These are phyloP conservation scores for Syritta pipiens DNA, from an alignment of 2,888 invertebrate genomes.

Conservation along the genomic window DNA sequence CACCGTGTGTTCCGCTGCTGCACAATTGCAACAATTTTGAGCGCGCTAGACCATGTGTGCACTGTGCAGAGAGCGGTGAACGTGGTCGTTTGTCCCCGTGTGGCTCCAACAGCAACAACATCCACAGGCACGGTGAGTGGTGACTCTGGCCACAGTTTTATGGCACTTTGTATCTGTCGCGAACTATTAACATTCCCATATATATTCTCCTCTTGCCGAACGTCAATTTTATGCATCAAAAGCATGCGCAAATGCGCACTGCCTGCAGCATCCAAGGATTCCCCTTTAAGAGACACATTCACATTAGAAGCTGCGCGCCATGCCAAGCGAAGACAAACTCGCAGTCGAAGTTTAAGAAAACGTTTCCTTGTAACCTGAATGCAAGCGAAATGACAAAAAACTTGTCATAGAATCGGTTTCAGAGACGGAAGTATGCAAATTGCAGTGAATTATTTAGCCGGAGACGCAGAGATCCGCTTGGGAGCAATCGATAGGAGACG, in stretches of 20 bases:
- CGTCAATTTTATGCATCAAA: slow-evolving; percentile 63
- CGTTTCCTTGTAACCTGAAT: neutral
- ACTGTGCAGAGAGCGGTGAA: neutral
- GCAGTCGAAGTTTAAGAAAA: no score
- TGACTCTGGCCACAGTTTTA: slow-evolving; percentile 49
- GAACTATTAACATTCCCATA: slow-evolving; percentile 65
- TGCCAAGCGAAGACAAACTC: slow-evolving; percentile 2
- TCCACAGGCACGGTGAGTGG: slow-evolving; percentile 13
- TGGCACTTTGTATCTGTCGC: slow-evolving; percentile 67
- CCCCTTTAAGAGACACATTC: neutral
- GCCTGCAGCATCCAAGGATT: slow-evolving; percentile 13
- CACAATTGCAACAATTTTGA: slow-evolving; percentile 30
- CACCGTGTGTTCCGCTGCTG: slow-evolving; percentile 16
- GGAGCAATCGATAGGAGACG: no score
- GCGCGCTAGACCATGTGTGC: neutral
- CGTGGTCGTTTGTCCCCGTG: slow-evolving; percentile 7
- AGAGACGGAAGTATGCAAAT: slow-evolving; percentile 3
- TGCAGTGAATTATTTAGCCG: slow-evolving; percentile 13
- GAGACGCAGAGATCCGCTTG: no score
- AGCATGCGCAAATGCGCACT: slow-evolving; percentile 47
- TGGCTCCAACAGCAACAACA: slow-evolving; percentile 32
- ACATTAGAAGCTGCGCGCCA: neutral
- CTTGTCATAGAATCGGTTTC: slow-evolving; percentile 14
- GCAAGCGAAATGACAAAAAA: slow-evolving; percentile 27
- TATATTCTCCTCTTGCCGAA: slow-evolving; percentile 37